phyloP scores from a whole-genome alignment of 2,113 vertebrate species.

The Grallaria varia region DNA sequence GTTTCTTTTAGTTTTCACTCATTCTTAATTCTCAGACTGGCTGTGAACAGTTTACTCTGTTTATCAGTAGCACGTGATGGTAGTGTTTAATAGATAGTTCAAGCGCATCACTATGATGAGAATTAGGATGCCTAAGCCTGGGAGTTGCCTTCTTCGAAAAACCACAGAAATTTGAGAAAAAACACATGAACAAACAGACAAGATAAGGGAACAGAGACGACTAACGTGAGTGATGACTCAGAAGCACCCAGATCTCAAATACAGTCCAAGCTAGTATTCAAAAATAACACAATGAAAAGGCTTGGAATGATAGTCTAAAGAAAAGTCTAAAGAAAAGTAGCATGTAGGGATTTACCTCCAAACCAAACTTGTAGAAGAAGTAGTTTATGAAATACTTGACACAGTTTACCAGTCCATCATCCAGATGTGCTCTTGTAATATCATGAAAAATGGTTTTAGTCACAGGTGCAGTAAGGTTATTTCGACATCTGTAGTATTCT shows the following conservation, averaged over 20 bases:
- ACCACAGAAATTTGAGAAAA: not conserved
- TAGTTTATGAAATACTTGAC: slow-evolving; percentile 97
- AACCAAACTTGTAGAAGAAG: slow-evolving; percentile 98
- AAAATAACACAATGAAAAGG: not conserved
- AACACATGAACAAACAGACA: not conserved
- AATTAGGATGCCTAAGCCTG: not conserved
- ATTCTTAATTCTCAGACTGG: not conserved
- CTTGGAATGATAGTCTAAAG: not conserved
- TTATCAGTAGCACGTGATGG: not conserved
- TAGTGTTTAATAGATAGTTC: not conserved
- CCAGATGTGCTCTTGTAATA: slow-evolving; percentile 91
- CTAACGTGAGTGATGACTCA: not conserved
- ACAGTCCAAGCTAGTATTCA: not conserved
- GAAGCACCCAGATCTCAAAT: not conserved
- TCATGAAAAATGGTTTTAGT: slow-evolving; percentile 94
- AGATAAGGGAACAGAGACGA: not conserved
- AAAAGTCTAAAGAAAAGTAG: not conserved
- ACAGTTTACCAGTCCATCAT: slow-evolving; percentile 89
- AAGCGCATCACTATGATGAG: not conserved
- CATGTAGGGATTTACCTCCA: slow-evolving; percentile 81
- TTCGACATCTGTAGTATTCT: slow-evolving; percentile 88
- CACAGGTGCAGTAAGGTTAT: slow-evolving; percentile 86
- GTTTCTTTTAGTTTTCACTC: not conserved
- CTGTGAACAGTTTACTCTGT: not conserved
- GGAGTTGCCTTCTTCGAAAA: not conserved